phyloP scores from a whole-genome alignment of 1,140 invertebrate genomes.

The Thaumatotibia leucotreta region DNA sequence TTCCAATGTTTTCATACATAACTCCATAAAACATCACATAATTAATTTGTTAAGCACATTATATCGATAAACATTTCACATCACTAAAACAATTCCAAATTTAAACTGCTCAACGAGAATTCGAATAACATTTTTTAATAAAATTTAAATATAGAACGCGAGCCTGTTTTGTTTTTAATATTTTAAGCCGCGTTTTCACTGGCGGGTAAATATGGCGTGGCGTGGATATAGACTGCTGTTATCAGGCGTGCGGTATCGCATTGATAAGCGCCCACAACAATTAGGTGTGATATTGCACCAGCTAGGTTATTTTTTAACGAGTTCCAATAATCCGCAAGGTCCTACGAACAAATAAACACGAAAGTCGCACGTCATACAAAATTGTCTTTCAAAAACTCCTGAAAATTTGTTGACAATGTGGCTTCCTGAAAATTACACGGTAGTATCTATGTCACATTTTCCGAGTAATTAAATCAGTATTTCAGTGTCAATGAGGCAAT shows the following conservation, averaged over 20 bases:
- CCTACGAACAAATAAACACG: too few relatives aligned
- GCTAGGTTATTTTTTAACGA: background rate
- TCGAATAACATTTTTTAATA: background rate
- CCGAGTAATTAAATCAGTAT: too few relatives aligned
- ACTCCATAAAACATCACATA: background rate
- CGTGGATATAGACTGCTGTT: conserved; percentile 15
- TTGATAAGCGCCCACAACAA: conserved; percentile 61
- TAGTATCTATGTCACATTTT: too few relatives aligned
- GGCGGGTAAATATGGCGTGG: conserved; percentile 1
- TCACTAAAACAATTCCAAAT: conserved; percentile 3
- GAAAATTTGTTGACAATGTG: too few relatives aligned
- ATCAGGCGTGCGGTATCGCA: conserved; percentile 40
- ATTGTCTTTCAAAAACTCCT: too few relatives aligned
- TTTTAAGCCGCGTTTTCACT: background rate
- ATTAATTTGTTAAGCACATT: background rate
- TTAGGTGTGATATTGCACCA: conserved; percentile 48
- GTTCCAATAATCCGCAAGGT: background rate
- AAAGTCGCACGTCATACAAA: too few relatives aligned
- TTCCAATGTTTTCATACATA: background rate
- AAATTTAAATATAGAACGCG: conserved; percentile 5
- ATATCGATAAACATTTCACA: conserved; percentile 10
- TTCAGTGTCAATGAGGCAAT: too few relatives aligned
- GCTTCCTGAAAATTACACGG: too few relatives aligned
- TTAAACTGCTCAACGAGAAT: conserved; percentile 3
- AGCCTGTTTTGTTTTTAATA: conserved; percentile 5